A percentile compares a stretch with the other conserved stretches of the same genome.
Evolutionary conservation across 2,797 vertebrate genomes (phyloP).

Genomic region (Fundulus diaphanus): DNA sequence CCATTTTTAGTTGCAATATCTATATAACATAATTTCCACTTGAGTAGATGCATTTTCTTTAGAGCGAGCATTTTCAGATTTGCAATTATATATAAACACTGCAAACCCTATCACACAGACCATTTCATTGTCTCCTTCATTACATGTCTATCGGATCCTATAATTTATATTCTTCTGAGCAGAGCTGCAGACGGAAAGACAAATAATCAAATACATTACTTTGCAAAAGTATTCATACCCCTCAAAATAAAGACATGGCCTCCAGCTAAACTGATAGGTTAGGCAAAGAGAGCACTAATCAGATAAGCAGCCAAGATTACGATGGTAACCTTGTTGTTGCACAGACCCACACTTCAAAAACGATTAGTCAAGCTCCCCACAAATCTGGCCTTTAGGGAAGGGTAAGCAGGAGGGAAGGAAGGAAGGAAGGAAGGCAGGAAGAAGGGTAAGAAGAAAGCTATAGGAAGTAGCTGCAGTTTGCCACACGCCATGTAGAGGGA

Average conservation of each 20-base stretch:
- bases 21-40: slow-evolving; percentile 10
- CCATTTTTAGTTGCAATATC: not conserved
- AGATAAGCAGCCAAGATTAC: not conserved
- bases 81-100: not conserved
- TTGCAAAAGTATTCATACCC: not conserved
- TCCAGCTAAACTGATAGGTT: not conserved
- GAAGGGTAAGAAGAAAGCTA: not conserved
- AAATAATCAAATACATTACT: not conserved
- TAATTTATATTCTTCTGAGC: not conserved
- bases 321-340: not conserved
- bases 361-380: not conserved
- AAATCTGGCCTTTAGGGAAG: not conserved
- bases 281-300: not conserved
- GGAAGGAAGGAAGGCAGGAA: too few species aligned
- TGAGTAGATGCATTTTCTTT: not conserved
- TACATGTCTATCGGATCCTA: not conserved
- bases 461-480: not conserved
- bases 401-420: too few species aligned
- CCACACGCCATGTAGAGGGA: not conserved
- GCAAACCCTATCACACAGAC: not conserved
- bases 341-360: not conserved
- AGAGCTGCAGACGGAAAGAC: not conserved
- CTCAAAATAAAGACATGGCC: not conserved
- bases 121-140: not conserved
- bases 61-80: not conserved